Evolutionary conservation across 1,140 invertebrate species (phyloP).

Genomic region (Drosophila ogumai): DNA sequence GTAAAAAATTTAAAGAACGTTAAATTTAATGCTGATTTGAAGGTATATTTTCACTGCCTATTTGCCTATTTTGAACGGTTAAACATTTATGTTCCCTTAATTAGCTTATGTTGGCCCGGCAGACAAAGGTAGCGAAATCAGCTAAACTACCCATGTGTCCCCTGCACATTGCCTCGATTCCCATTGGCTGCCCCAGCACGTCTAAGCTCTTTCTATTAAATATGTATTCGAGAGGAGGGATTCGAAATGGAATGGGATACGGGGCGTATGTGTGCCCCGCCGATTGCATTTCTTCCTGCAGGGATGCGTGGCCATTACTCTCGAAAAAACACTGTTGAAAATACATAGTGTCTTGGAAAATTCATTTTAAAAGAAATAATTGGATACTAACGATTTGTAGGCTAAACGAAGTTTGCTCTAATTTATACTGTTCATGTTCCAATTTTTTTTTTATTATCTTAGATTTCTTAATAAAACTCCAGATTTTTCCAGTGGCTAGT

Average conservation of each 20-base stretch:
- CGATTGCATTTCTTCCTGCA: slow-evolving; percentile 51
- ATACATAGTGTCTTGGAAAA: background rate
- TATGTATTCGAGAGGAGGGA: slow-evolving; percentile 36
- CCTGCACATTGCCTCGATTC: background rate
- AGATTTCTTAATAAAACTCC: background rate
- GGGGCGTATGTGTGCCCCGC: slow-evolving; percentile 8
- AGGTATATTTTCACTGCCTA: slow-evolving; percentile 8
- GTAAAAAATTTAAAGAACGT: background rate
- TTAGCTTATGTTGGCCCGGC: slow-evolving; percentile 44
- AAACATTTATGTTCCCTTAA: slow-evolving; percentile 50
- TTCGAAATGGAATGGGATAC: background rate
- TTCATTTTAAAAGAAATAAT: rapidly evolving
- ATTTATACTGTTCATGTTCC: too few species aligned
- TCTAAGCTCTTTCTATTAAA: slow-evolving; percentile 59
- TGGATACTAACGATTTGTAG: too few species aligned
- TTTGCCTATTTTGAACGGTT: slow-evolving; percentile 16
- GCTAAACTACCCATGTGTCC: slow-evolving; percentile 39
- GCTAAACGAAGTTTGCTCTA: too few species aligned
- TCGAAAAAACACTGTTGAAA: background rate
- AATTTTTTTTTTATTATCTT: background rate
- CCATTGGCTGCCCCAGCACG: slow-evolving; percentile 15
- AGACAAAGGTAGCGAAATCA: slow-evolving; percentile 43
- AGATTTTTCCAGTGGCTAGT: background rate
- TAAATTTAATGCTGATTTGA: background rate
- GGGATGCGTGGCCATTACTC: slow-evolving; percentile 24